Base-by-base conservation (phyloP, 2,797 vertebrate species). In the Falco peregrinus region DNA sequence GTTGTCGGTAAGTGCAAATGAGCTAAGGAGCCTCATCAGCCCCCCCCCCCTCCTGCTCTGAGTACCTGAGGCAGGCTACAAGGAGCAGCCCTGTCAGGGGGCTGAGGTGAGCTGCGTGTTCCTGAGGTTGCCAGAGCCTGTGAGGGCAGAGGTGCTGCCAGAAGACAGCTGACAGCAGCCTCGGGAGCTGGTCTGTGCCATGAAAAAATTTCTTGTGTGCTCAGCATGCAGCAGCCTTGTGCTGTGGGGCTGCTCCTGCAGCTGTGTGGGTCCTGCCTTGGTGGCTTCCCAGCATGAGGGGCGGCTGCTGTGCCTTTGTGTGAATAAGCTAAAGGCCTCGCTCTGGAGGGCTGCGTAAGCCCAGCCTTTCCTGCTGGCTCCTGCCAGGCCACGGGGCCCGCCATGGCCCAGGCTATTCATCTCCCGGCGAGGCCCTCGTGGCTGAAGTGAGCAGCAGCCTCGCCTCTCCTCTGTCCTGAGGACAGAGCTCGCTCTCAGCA, bases 71-170 rank as follows among this genome's bases (percentile, higher is more conserved):
- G 24, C 45, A 75, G 15, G 14, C 17, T 59, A 5, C 5, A 43
- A 43, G 57, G 25, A 61, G 64, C 22, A 70, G 43, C 22, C 35
- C 10, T 13, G 29, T 4, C 3, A 17, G 83, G 6, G 3, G 12
- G 1, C 1, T 4, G 12, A 2, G 13, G 9, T 16, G 17, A 6
- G 2, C 0, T 45, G 22, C 1, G 9, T 47, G 29, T 1, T 1
- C 3, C 5, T 11, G 21, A 2, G 31, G 4, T 4, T 54, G 6
- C 28, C 1, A 3, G 2, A 17, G 1, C 0, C 1, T 0, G 0
- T 1, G 6, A 31, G 11, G 39, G 41, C 11, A 29, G 16, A 18
- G 22, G 13, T 28, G 3, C 15, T 56, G 35, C n/a, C 4, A 2
- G 31, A 31, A 9, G 2, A 10, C 28, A 33, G 14, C n/a, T 57